Evolutionary conservation across 2,113 vertebrate genomes (phyloP), one percentile per base, ranked within the genome.

Genomic region (Eurypyga helias): DNA sequence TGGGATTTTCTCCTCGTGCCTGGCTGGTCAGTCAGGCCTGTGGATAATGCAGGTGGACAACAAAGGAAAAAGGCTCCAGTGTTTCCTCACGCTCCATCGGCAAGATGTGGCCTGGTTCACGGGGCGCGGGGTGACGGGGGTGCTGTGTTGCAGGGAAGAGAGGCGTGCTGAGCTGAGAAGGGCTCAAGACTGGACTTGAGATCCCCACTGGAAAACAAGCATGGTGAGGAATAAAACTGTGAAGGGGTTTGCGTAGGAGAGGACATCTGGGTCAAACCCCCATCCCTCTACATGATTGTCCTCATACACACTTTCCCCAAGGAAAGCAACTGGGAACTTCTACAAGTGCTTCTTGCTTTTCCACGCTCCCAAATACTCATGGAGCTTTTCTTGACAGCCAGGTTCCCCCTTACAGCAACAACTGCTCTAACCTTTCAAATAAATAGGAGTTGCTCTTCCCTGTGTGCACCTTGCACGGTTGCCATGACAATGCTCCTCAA

Each of bases 401-500:
- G 81, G 83, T 84, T 38, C 83, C 72, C 43, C 48, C 70, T 91
- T 83, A 52, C 3, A 34, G 75, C 57, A 89, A 89, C 92, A 96
- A 97, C 66, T 94, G 88, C 83, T 90, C 81, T 92, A 93, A 91
- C 93, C 93, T 98, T 98, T 97, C 72, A 80, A 86, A 95, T 49
- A 95, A 97, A 95, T 67, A 78, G 1, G 26, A 23, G 20, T 46
- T 69, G 18, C 77, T 77, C 57, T 89, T 96, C 83, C 86, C 38
- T 34, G 51, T 38, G 62, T 62, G 72, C 81, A 96, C 80, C 91
- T 97, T 96, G 81, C 83, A 72, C 2, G 46, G 97, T 97, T 97
- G 95, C 96, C 93, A 95, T 96, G 97, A 93, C 97, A 96, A 96
- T 95, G 43, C 60, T 94, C 88, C 97, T 97, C 96, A 96, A 97